Evolutionary conservation across 2,888 invertebrate species (phyloP), one percentile per base, ranked within the genome.

Genomic region (Eilema caniola): DNA sequence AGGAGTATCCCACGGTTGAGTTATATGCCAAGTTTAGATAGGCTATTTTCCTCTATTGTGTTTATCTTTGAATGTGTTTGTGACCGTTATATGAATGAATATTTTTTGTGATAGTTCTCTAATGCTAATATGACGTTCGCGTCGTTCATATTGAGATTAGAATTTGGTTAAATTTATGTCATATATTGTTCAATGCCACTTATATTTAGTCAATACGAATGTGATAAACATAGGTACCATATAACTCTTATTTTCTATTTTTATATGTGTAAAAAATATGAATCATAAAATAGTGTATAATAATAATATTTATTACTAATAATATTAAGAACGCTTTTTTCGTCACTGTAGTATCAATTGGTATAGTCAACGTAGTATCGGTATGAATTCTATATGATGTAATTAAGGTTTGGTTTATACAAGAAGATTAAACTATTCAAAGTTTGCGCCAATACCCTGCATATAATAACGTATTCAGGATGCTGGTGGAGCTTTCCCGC

Each of bases 1-100:
- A 73, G 70, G 72, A 77, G 83, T 80, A 85, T 77, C 79, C 73
- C 76, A 70, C 76, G 80, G 69, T 85, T 90, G 90, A 91, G 87
- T 90, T 90, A 90, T 90, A 86, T 78, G 85, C 83, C 83, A 90
- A 90, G 87, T 90, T 91, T 88, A 85, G 85, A 89, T 88, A 83
- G 87, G 78, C 83, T 80, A 83, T 89, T 88, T 88, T 82, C 86
- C 70, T 85, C 83, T 85, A 84, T 89, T 88, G 85, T 88, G 78
- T 86, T 85, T 86, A 83, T 84, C 76, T 85, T 83, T 78, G 77
- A 82, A 78, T 75, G 76, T 81, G 71, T 77, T 62, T 76, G 73
- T 65, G 73, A 70, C 66, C 63, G 41, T 66, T 71, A 67, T 77
- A 70, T 62, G 66, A 72, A 78, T 71, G 56, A 62, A 69, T 73